Base-by-base conservation (phyloP, 2,888 invertebrate genomes). In the Xanthorhoe spadicearia region DNA sequence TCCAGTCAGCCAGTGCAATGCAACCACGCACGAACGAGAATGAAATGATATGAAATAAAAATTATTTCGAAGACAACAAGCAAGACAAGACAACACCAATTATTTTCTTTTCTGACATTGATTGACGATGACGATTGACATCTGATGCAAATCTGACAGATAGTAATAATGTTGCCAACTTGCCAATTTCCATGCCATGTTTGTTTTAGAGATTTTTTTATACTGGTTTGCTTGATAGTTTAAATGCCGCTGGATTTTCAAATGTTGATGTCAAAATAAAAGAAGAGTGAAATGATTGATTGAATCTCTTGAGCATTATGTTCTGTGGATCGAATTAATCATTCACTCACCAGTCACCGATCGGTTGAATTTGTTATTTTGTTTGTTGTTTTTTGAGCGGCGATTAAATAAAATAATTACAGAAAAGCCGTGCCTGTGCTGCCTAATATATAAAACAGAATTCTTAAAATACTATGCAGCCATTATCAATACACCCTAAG, bases 401-500 rank as follows among this genome's bases (percentile, higher is more conserved):
- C 13, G 13, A 13, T 0, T 13, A 10, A 8, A 10, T n/a, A 2
- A 3, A 10, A 38, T 38, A 10, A 38, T 10, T 10, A 9, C 9
- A 9, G 2, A 38, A 10, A 38, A 38, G 38, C 38, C 8, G 38
- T 9, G 38, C 9, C 38, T 38, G 38, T 10, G n/a, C n/a, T n/a
- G n/a, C n/a, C n/a, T n/a, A n/a, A n/a, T n/a, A n/a, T n/a, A n/a
- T 43, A 13, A 13, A 13, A 2, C 13, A 13, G 10, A 13, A 43
- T 43, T 43, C 13, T 13, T 13, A 13, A 4, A 13, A 1, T 2
- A 53, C 0, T n/a, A 64, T 89, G 90, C 88, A 89, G 71, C 85
- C 87, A 7, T 56, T 88, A 64, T 77, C 83, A 52, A 81, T 89
- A 71, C 86, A 83, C 69, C 74, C 85, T 18, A 92, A 89, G 81